These are phyloP conservation scores for Palaemon carinicauda DNA, from an alignment of 1,140 invertebrate genomes.

Conservation along the genomic window DNA sequence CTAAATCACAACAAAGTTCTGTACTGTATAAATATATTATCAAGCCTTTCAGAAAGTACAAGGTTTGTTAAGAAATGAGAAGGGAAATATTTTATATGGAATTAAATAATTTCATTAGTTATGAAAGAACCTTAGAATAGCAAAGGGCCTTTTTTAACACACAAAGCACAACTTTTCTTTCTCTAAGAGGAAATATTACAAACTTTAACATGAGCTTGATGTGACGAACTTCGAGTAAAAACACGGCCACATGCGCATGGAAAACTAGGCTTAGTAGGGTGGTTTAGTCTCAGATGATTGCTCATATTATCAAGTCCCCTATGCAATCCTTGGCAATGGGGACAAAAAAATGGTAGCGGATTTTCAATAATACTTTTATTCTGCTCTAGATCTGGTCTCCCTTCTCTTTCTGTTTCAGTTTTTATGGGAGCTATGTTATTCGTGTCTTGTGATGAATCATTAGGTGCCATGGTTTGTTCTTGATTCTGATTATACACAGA, in stretches of 20 bases:
- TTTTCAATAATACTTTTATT: background rate
- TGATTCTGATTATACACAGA: background rate
- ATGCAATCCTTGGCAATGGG: conserved; percentile 37
- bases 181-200: conserved; percentile 23
- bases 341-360: conserved; percentile 30
- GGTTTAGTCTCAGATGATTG: conserved; percentile 31
- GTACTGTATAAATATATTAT: too few species aligned
- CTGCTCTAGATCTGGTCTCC: background rate
- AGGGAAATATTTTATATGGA: too few species aligned
- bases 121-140: background rate
- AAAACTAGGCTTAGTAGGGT: conserved; percentile 45
- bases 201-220: conserved; percentile 32
- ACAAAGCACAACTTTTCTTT: background rate
- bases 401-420: conserved; percentile 9
- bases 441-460: background rate
- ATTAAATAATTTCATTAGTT: background rate
- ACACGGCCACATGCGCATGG: conserved; percentile 37
- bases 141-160: background rate
- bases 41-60: too few species aligned
- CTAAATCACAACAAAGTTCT: too few species aligned
- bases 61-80: too few species aligned
- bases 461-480: conserved; percentile 15
- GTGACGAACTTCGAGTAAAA: conserved; percentile 22
- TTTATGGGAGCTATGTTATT: background rate
- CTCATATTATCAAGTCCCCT: conserved; percentile 9